These are phyloP conservation scores for Pinna nobilis DNA, from an alignment of 1,140 invertebrate genomes.

Conservation along the genomic window DNA sequence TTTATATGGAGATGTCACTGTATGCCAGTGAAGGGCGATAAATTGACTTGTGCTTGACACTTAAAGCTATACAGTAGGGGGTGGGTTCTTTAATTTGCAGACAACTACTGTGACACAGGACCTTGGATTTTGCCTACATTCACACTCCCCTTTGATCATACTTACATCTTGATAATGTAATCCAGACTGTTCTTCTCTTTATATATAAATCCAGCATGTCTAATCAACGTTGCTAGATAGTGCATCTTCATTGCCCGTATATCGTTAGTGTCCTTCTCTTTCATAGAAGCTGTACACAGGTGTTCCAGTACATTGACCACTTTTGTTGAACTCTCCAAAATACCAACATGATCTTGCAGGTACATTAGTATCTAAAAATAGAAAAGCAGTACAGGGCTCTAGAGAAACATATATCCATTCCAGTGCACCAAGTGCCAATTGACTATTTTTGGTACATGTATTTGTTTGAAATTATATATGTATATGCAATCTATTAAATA, in stretches of 20 bases:
- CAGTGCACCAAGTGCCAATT: not conserved
- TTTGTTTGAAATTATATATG: not conserved
- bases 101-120: too few species aligned
- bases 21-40: too few species aligned
- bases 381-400: not conserved
- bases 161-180: slow-evolving; percentile 63
- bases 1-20: too few species aligned
- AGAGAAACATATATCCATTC: not conserved
- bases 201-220: slow-evolving; percentile 51
- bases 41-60: too few species aligned
- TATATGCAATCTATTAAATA: too few species aligned
- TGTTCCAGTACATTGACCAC: slow-evolving; percentile 88
- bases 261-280: slow-evolving; percentile 89
- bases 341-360: slow-evolving; percentile 82
- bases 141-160: not conserved
- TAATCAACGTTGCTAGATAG: slow-evolving; percentile 86
- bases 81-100: too few species aligned
- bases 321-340: slow-evolving; percentile 85
- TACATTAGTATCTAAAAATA: slow-evolving; percentile 83
- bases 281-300: slow-evolving; percentile 92
- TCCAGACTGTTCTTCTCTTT: slow-evolving; percentile 54
- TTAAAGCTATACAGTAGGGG: too few species aligned
- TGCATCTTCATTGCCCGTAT: slow-evolving; percentile 94
- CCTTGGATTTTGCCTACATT: too few species aligned
- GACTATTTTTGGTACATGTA: not conserved